A percentile compares a stretch with the other conserved stretches of the same genome.
phyloP scores from a whole-genome alignment of 2,888 invertebrate species.

The Sarcophaga rosellei region DNA sequence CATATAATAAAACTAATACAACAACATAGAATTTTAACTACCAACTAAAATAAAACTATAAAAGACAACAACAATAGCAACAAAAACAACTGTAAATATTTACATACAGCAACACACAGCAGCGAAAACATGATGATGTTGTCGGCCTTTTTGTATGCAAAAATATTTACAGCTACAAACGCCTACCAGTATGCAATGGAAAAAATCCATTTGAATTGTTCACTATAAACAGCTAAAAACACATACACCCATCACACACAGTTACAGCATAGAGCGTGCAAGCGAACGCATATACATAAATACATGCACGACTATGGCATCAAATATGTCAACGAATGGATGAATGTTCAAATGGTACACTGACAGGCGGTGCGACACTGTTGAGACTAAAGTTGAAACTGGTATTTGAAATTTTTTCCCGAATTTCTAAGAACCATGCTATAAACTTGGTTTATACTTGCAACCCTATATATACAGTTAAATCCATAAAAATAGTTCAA shows the following conservation, averaged over 20 bases:
- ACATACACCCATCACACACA: background rate
- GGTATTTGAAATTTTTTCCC: too few relatives aligned
- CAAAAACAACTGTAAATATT: constrained; percentile 30
- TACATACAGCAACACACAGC: constrained; percentile 7
- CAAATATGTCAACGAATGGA: constrained; percentile 17
- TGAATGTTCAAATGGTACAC: background rate
- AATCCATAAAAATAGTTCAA: too few relatives aligned
- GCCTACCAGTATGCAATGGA: constrained; percentile 54
- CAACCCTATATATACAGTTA: too few relatives aligned
- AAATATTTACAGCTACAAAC: constrained; percentile 63
- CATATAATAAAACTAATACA: background rate
- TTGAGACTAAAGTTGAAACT: too few relatives aligned
- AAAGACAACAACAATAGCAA: constrained; percentile 28
- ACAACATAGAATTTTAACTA: constrained; percentile 47
- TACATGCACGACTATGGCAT: constrained; percentile 32
- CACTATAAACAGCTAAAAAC: constrained; percentile 24
- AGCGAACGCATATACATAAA: background rate
- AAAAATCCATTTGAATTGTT: constrained; percentile 57
- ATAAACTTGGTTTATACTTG: too few relatives aligned
- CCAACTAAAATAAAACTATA: constrained; percentile 45
- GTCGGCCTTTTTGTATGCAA: constrained; percentile 60
- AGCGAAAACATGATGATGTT: constrained; percentile 21
- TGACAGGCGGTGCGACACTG: constrained; percentile 8
- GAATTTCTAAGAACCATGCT: too few relatives aligned
- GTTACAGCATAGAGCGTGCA: too few relatives aligned